Evolutionary conservation across 2,888 invertebrate genomes (phyloP), one percentile per base, ranked within the genome.

Genomic region (Aproaerema taeniolella): DNA sequence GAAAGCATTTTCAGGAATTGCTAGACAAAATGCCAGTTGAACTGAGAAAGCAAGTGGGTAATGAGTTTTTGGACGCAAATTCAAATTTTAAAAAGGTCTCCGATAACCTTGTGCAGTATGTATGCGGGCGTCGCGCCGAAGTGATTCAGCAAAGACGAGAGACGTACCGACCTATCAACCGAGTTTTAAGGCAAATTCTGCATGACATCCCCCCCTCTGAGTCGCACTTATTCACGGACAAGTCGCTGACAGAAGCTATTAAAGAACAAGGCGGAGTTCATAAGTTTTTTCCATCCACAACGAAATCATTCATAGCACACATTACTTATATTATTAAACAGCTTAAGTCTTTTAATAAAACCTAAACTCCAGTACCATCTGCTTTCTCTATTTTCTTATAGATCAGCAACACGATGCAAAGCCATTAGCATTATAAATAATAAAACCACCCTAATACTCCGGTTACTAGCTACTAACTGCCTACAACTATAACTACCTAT

Each of bases 101-200:
- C 1, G 41, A 47, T 17, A 31, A 20, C n/a, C 29, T 47, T 7
- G 15, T 47, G n/a, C 41, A 47, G 31, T 47, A 47, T 24, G 39
- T 33, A 2, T 48, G 45, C 24, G 45, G 43, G 1, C 41, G 45
- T 12, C 41, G 49, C 2, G 41, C 45, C 3, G 43, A 45, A 26
- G 39, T 45, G 3, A 42, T 49, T 10, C 41, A 45, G 20, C 40
- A 45, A 25, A 35, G 49, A 14, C 28, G 47, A 12, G 39, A 38
- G 17, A 31, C 36, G 16, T 44, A 40, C 10, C 37, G 38, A 14
- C 43, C 45, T 1, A 24, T 11, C 8, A 43, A 43, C 9, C 38
- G 29, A 9, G 35, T 35, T 15, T 24, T 49, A 11, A 40, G 33
- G 17, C 33, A 31, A n/a, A 40, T 43, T 17, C 35, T 41, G 6